Base-by-base conservation (phyloP, 2,113 vertebrate genomes). In the Glareola pratincola region DNA sequence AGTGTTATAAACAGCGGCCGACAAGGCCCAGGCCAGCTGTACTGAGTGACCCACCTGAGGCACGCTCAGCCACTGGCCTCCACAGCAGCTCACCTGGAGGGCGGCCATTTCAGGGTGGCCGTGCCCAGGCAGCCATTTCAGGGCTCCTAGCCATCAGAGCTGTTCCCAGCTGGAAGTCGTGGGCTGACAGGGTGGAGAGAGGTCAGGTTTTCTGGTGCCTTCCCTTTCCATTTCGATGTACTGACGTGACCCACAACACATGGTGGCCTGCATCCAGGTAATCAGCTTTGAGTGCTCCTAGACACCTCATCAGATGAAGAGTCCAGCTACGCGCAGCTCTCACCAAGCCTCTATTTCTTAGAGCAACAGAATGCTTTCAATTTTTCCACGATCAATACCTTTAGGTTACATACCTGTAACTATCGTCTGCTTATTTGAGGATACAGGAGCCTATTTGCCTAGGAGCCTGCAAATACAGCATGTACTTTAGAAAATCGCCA, bases 171-270 rank as follows among this genome's bases (percentile, higher is more conserved):
- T 63, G 27, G 48, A 32, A 90, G 51, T 29, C 2, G 3, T 45
- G 45, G 30, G 17, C 36, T 32, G 48, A n/a, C 24, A 23, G 21
- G 3, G 4, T 14, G 23, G 13, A 16, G 8, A 18, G 32, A 59
- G 7, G 6, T 34, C 43, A 14, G 2, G 0, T 30, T 68, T 41
- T 36, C 59, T 34, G 10, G 21, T 30, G 36, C 48, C 17, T 56
- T 60, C 32, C 32, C 48, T 56, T 64, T 47, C 54, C 20, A 5
- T n/a, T 37, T 21, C 2, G 2, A 68, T 10, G 32, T 15, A 13
- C 9, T 10, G 32, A 26, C 1, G 1, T 50, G 27, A 9, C 30
- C 30, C n/a, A 16, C 17, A 51, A 2, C 3, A 2, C 0, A 1
- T 18, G 41, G 48, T 13, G 9, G 34, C 67, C 47, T 54, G 29